Evolutionary conservation across 2,113 vertebrate genomes (phyloP).

Genomic region (Ellobius talpinus): DNA sequence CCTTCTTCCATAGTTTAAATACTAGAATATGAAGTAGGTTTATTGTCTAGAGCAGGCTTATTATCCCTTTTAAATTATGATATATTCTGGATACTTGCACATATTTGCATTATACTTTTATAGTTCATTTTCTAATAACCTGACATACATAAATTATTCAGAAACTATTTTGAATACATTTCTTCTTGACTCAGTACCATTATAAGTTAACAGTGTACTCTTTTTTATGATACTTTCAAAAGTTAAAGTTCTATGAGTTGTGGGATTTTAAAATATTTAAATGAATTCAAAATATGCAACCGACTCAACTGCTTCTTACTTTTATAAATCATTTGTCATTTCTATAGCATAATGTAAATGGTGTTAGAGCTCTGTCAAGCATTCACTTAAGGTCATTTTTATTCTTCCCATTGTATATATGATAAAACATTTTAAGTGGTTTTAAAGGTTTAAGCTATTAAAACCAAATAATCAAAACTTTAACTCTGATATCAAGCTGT

Average conservation of each 20-base stretch:
- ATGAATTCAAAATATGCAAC: conserved; percentile 51
- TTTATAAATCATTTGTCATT: conserved; percentile 47
- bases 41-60: background rate
- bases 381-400: conserved; percentile 11
- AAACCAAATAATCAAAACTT: conserved; percentile 68
- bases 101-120: background rate
- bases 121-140: conserved; percentile 8
- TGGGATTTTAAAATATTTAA: conserved; percentile 64
- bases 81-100: background rate
- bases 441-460: conserved; percentile 73
- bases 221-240: conserved; percentile 7
- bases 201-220: background rate
- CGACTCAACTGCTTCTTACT: conserved; percentile 21
- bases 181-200: background rate
- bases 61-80: background rate
- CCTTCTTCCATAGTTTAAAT: conserved; percentile 11
- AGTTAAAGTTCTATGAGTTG: background rate
- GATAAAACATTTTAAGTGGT: conserved; percentile 69
- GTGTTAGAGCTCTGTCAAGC: conserved; percentile 53
- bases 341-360: conserved; percentile 50
- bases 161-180: conserved; percentile 27
- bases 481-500: conserved; percentile 56
- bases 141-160: background rate
- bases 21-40: background rate
- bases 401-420: conserved; percentile 46